Conservation (phyloP, 1,140 invertebrate species). For the Brachionus rotundiformis region DNA sequence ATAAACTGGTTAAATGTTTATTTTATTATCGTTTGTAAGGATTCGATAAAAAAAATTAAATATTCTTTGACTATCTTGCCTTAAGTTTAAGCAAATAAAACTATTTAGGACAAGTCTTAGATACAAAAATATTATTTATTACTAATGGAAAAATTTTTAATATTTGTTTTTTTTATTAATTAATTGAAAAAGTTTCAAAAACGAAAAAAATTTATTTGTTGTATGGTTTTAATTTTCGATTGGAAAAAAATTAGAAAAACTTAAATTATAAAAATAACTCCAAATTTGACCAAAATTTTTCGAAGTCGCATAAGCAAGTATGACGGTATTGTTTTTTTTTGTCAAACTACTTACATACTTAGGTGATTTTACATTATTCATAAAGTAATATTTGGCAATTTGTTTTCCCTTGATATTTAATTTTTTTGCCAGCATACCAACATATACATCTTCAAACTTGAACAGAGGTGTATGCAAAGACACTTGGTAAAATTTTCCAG, state of each 20-base stretch:
- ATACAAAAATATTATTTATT: too few species aligned
- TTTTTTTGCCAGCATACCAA: constrained; percentile 29
- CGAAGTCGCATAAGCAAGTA: constrained; percentile 4
- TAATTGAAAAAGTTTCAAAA: too few species aligned
- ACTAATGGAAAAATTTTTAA: too few species aligned
- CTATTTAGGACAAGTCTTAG: too few species aligned
- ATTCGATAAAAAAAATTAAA: too few species aligned
- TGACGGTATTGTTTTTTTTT: background rate
- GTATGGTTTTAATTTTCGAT: background rate
- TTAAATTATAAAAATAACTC: constrained; percentile 1
- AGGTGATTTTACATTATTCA: constrained; percentile 7
- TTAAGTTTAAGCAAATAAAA: too few species aligned
- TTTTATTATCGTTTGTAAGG: too few species aligned
- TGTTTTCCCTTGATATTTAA: background rate
- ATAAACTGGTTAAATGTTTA: too few species aligned
- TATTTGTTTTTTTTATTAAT: too few species aligned
- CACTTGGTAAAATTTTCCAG: background rate
- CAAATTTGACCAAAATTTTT: constrained; percentile 28
- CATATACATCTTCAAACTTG: constrained; percentile 29
- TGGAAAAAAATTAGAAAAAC: background rate
- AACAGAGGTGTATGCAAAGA: background rate
- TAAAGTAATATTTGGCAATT: background rate
- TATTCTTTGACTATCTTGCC: too few species aligned
- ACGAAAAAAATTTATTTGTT: background rate
- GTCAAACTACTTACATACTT: background rate